phyloP scores from a whole-genome alignment of 2,113 vertebrate species.

The Rhinogobius similis region DNA sequence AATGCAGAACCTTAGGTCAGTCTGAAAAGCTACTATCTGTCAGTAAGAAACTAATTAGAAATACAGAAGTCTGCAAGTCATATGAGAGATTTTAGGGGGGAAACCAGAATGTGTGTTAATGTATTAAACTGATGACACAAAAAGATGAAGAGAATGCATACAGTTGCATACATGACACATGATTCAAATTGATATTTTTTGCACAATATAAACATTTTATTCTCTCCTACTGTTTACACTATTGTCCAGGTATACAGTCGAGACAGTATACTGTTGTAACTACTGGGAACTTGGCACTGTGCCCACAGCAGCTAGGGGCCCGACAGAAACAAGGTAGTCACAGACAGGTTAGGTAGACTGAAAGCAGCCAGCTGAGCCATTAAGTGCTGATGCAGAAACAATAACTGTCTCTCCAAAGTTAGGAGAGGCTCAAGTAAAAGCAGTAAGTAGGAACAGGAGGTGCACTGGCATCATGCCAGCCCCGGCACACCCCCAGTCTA shows the following conservation, averaged over 20 bases:
- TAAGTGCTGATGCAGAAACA: slow-evolving; percentile 74
- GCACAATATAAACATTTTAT: not conserved
- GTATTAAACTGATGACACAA: not conserved
- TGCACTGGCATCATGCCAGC: slow-evolving; percentile 56
- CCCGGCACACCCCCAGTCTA: slow-evolving; percentile 52
- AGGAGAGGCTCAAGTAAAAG: slow-evolving; percentile 64
- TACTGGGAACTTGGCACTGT: slow-evolving; percentile 39
- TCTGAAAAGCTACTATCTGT: slow-evolving; percentile 8
- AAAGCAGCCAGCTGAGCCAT: slow-evolving; percentile 70
- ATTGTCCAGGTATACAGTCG: slow-evolving; percentile 28
- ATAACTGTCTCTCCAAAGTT: slow-evolving; percentile 69
- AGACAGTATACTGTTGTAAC: slow-evolving; percentile 30
- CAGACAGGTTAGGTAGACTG: slow-evolving; percentile 60
- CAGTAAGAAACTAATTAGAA: not conserved
- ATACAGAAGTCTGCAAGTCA: not conserved
- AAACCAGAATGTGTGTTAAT: not conserved
- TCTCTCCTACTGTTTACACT: not conserved
- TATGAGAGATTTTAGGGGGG: not conserved
- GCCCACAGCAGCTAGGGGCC: slow-evolving; percentile 51
- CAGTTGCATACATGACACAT: not conserved
- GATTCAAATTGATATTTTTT: not conserved
- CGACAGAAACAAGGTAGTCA: slow-evolving; percentile 62
- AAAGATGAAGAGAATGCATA: not conserved
- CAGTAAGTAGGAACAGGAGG: slow-evolving; percentile 68
- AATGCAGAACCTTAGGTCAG: not conserved